Evolutionary conservation across 2,113 vertebrate species (phyloP).

Genomic region (Chionodraco myersi): DNA sequence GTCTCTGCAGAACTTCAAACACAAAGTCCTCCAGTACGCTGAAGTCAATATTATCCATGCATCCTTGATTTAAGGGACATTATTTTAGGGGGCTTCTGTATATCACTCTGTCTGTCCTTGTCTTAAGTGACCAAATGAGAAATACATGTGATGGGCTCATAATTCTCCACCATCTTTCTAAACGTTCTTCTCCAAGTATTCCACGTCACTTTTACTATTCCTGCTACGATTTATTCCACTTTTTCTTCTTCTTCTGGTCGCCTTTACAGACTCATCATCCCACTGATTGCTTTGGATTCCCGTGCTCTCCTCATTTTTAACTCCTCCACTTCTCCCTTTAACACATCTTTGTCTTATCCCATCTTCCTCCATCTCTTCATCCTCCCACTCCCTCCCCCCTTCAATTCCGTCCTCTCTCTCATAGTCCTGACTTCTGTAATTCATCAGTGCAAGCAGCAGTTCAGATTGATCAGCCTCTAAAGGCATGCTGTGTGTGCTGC

Average conservation of each 20-base stretch:
- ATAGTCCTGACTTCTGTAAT: constrained; percentile 84
- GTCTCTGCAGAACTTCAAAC: constrained; percentile 13
- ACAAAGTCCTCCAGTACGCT: constrained; percentile 30
- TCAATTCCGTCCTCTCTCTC: constrained; percentile 20
- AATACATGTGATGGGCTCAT: constrained; percentile 44
- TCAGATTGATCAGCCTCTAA: constrained; percentile 90
- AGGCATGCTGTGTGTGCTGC: constrained; percentile 81
- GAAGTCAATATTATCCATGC: constrained; percentile 58
- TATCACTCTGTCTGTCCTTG: constrained; percentile 42
- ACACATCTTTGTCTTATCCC: constrained; percentile 33
- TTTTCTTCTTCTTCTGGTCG: not conserved
- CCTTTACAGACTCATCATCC: not conserved
- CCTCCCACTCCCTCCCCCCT: constrained; percentile 9
- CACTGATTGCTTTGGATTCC: not conserved
- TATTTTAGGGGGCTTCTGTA: constrained; percentile 29
- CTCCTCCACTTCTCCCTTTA: constrained; percentile 2
- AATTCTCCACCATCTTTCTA: not conserved
- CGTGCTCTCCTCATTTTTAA: not conserved
- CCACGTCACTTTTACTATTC: constrained; percentile 1
- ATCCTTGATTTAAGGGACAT: constrained; percentile 10
- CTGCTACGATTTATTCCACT: not conserved
- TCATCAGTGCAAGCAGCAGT: constrained; percentile 85
- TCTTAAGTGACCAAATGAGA: constrained; percentile 50
- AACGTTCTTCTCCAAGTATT: not conserved
- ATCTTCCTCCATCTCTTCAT: constrained; percentile 13